These are phyloP conservation scores for Pterostichus niger DNA, from an alignment of 2,888 invertebrate genomes.

Conservation along the genomic window DNA sequence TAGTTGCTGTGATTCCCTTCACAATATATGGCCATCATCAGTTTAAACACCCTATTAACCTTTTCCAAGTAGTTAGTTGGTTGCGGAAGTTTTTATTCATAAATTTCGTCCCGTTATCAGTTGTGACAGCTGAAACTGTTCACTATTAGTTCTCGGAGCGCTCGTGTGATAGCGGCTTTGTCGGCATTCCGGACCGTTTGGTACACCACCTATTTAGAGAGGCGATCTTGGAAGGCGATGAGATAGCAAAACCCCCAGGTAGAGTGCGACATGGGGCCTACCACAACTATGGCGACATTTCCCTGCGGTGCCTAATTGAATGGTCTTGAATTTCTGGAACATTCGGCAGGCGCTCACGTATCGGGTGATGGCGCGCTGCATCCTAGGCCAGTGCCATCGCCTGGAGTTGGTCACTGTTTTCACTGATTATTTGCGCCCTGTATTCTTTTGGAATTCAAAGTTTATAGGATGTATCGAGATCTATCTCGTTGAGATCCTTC, in stretches of 20 bases:
- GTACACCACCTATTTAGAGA: conserved; percentile 69
- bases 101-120: conserved; percentile 41
- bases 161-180: conserved; percentile 36
- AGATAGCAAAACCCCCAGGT: background rate
- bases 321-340: conserved; percentile 70
- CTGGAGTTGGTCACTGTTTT: conserved; percentile 67
- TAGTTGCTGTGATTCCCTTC: conserved; percentile 18
- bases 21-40: conserved; percentile 69
- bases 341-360: conserved; percentile 68
- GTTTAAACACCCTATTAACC: conserved; percentile 70
- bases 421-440: conserved; percentile 64
- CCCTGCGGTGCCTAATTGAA: conserved; percentile 69
- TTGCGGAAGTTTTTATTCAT: conserved; percentile 57
- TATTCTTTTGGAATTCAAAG: conserved; percentile 50
- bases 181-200: conserved; percentile 68
- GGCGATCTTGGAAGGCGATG: conserved; percentile 69
- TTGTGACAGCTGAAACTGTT: conserved; percentile 52
- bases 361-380: background rate
- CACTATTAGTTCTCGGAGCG: conserved; percentile 22
- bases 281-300: no score
- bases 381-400: conserved; percentile 69
- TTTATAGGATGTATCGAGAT: conserved; percentile 59
- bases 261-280: conserved; percentile 66
- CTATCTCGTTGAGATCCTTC: conserved; percentile 32
- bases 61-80: conserved; percentile 72